Conservation (phyloP, 1,140 invertebrate genomes). For the Penaeus chinensis region DNA sequence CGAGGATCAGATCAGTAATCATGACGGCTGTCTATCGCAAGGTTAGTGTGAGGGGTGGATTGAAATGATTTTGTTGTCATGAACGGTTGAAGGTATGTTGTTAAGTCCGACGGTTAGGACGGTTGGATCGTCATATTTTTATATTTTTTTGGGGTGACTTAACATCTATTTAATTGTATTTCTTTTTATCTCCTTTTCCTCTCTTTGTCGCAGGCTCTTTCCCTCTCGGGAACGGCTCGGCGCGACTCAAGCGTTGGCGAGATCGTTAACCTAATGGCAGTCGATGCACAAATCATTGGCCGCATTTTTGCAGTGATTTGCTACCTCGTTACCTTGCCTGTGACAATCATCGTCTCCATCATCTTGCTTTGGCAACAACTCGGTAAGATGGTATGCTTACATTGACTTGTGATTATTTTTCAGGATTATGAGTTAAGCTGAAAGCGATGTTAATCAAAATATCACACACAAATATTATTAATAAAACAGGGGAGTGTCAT, state of each 20-base stretch:
- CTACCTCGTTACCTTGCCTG: conserved; percentile 95
- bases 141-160: no score
- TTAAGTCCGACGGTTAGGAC: no score
- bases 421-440: no score
- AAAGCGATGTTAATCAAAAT: no score
- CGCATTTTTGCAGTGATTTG: conserved; percentile 90
- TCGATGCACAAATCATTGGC: conserved; percentile 86
- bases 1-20: conserved; percentile 89
- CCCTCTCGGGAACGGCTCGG: conserved; percentile 66
- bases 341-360: conserved; percentile 89
- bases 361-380: conserved; percentile 89
- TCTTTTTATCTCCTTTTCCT: background rate
- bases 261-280: conserved; percentile 93
- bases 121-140: no score
- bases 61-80: no score
- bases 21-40: conserved; percentile 95
- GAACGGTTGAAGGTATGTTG: background rate
- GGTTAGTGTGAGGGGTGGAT: conserved; percentile 66
- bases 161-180: no score
- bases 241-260: conserved; percentile 84
- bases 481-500: no score
- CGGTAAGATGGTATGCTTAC: conserved; percentile 60
- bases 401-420: no score
- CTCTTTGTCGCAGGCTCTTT: conserved; percentile 65
- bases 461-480: no score